Conservation (phyloP, 2,113 vertebrate species). For the Copsychus sechellarum region DNA sequence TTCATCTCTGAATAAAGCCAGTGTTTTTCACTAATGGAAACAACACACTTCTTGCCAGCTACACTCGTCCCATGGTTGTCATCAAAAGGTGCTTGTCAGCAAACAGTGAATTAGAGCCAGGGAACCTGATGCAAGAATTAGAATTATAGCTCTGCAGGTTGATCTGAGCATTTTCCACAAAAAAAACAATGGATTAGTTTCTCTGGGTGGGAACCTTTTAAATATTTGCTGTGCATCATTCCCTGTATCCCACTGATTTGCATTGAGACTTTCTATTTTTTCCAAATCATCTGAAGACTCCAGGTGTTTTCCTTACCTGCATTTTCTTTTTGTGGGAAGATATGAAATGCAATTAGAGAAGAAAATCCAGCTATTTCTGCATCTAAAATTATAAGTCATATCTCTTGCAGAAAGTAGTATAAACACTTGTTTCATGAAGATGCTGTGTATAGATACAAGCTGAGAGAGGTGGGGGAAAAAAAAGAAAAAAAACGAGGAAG, state of each 20-base stretch:
- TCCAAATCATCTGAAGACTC: not conserved
- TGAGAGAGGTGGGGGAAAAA: fast-evolving
- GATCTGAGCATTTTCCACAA: not conserved
- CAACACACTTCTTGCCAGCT: not conserved
- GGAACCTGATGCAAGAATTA: not conserved
- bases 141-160: not conserved
- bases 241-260: not conserved
- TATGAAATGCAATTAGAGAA: not conserved
- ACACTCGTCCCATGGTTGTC: not conserved
- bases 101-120: not conserved
- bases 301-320: not conserved
- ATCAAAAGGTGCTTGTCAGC: not conserved
- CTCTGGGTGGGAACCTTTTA: not conserved
- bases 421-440: not conserved
- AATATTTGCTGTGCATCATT: not conserved
- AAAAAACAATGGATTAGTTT: not conserved
- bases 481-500: too few species aligned
- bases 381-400: not conserved
- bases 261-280: not conserved
- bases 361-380: not conserved
- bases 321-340: not conserved
- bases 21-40: not conserved
- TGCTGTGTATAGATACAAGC: not conserved
- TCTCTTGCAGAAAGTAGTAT: not conserved
- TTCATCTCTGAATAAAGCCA: not conserved